Evolutionary conservation across 2,888 invertebrate genomes (phyloP), one percentile per base, ranked within the genome.

Genomic region (Noctua comes): DNA sequence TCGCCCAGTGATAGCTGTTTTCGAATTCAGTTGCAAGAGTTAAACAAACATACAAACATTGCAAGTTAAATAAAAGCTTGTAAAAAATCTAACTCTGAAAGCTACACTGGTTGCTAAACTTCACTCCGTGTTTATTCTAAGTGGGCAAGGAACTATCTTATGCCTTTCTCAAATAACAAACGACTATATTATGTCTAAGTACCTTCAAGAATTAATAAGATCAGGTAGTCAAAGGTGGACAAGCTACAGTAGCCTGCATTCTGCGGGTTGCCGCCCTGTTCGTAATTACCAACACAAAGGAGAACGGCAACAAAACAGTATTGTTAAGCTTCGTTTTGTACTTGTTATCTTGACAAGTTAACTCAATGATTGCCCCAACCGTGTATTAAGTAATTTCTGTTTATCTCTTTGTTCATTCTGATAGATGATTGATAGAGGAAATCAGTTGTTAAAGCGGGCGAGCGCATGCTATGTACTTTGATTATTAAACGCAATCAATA

Each of bases 381-480:
- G 16, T 81, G 31, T 62, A 68, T 62, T n/a, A 62, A 51, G n/a
- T 62, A 13, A 64, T 80, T 48, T 48, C 16, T 48, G 54, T 57
- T 48, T 6, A 48, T 65, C 40, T 54, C 65, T 57, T 64, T 80
- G 27, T 54, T 64, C 27, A 59, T 51, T 40, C 36, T 57, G 40
- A 73, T 57, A 40, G 2, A n/a, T 65, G 72, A 62, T 51, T 64
- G 54, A 66, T 73, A 2, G 13, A 81, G 82, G 79, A 79, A 40
- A 65, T 36, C 8, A 13, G 8, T 81, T 11, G 48, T 79, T 79
- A 66, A 1, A 31, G 18, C 40, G 18, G 31, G 62, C 36, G 4
- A 21, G 21, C 3, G 57, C 74, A 81, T 81, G 46, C 65, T 8
- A 65, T 72, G 62, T 62, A 43, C n/a, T 59, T 31, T 51, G 16